A percentile compares a stretch with the other conserved stretches of the same genome.
phyloP scores from a whole-genome alignment of 1,140 invertebrate species.

The Daktulosphaira vitifoliae region DNA sequence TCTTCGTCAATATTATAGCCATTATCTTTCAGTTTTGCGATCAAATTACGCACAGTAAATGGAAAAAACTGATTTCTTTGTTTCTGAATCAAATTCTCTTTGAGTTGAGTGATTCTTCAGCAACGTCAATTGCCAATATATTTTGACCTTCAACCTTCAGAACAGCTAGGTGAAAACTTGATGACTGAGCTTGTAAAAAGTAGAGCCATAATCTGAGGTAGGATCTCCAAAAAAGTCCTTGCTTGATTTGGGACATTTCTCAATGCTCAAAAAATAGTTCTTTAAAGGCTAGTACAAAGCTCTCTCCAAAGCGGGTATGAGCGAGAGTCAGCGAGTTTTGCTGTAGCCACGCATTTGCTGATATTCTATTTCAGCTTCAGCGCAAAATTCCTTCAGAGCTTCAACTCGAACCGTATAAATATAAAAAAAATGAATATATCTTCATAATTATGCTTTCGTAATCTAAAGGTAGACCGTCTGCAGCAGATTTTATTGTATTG shows the following conservation, averaged over 20 bases:
- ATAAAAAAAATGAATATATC: conserved; percentile 41
- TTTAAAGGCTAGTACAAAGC: conserved; percentile 13
- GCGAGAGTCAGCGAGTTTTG: not conserved
- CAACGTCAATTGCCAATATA: not conserved
- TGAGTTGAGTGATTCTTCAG: not conserved
- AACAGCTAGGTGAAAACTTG: not conserved
- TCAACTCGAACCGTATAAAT: conserved; percentile 40
- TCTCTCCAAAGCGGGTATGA: conserved; percentile 37
- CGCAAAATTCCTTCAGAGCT: conserved; percentile 39
- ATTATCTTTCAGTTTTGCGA: too few species aligned
- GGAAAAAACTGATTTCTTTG: not conserved
- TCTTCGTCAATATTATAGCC: too few species aligned
- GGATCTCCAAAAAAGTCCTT: not conserved
- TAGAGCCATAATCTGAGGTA: not conserved
- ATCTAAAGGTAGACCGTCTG: conserved; percentile 39
- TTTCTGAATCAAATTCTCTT: not conserved
- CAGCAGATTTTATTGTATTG: conserved; percentile 36
- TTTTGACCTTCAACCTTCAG: not conserved
- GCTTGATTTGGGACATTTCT: not conserved
- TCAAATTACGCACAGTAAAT: too few species aligned
- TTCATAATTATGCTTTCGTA: conserved; percentile 39
- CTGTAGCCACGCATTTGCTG: not conserved
- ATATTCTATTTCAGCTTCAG: conserved; percentile 32
- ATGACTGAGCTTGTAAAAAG: not conserved
- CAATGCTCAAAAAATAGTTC: not conserved